These are phyloP conservation scores for Dendroctonus ponderosae DNA, from an alignment of 1,140 invertebrate species.

Conservation along the genomic window DNA sequence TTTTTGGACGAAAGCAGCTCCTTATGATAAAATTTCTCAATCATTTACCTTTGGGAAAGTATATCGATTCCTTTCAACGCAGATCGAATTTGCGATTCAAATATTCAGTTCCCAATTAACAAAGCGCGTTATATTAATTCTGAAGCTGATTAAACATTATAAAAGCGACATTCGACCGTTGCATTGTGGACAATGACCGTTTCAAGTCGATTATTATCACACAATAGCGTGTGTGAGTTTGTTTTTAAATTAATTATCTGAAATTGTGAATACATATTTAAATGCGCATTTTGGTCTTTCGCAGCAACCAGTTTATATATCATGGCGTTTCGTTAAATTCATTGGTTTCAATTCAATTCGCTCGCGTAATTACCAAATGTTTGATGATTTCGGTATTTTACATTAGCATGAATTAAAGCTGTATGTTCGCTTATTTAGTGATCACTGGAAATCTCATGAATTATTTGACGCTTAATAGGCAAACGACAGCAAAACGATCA, in stretches of 20 bases:
- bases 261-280: conserved; percentile 10
- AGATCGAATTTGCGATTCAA: conserved; percentile 6
- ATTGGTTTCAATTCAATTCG: conserved; percentile 1
- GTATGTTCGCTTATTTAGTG: too few species aligned
- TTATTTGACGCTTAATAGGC: too few species aligned
- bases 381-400: too few species aligned
- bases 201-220: conserved; percentile 16
- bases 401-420: too few species aligned
- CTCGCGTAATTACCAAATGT: neutral
- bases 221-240: conserved; percentile 11
- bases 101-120: conserved; percentile 1
- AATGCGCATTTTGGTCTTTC: conserved; percentile 7
- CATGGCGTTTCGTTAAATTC: conserved; percentile 1
- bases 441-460: too few species aligned
- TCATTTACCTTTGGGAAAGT: too few species aligned
- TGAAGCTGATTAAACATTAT: conserved; percentile 11
- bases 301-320: too few species aligned
- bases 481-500: too few species aligned
- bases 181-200: conserved; percentile 8
- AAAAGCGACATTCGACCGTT: conserved; percentile 5
- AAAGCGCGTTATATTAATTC: conserved; percentile 5
- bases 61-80: too few species aligned
- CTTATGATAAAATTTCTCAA: too few species aligned
- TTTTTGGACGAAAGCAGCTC: too few species aligned
- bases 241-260: conserved; percentile 9